Percentiles rank a stretch among this genome's conserved stretches.
Conservation (phyloP, 2,797 vertebrate genomes). For the Pseudochirops cupreus region DNA sequence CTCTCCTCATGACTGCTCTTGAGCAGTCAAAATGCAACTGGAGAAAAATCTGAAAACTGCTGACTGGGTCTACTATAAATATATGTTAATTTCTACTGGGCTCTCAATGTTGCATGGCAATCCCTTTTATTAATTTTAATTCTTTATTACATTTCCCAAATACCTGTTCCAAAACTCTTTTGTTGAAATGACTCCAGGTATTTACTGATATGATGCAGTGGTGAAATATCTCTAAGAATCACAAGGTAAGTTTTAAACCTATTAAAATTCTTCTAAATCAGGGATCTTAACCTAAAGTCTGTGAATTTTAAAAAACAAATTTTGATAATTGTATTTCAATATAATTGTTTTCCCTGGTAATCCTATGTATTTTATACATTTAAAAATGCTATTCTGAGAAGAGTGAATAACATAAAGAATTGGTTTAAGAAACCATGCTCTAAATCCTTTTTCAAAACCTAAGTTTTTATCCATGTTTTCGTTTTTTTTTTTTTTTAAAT, state of each 20-base stretch:
- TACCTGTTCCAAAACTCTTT: not conserved
- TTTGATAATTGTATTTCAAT: too few relatives aligned
- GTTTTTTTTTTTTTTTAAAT: not conserved
- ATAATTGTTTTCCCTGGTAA: too few relatives aligned
- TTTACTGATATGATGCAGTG: not conserved
- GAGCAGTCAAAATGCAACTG: not conserved
- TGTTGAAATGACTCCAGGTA: not conserved
- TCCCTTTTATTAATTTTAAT: not conserved
- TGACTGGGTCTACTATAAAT: not conserved
- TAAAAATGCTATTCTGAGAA: too few relatives aligned
- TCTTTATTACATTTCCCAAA: too few relatives aligned
- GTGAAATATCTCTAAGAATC: not conserved
- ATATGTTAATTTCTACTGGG: not conserved
- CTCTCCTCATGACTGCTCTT: not conserved
- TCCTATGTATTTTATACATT: too few relatives aligned
- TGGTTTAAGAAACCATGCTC: not conserved
- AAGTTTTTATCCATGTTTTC: not conserved
- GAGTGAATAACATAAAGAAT: not conserved
- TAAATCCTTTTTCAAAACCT: not conserved
- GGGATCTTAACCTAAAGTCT: too few relatives aligned
- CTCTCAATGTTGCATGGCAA: not conserved
- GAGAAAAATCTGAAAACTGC: not conserved
- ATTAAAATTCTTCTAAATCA: too few relatives aligned
- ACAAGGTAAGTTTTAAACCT: too few relatives aligned
- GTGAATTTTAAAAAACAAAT: too few relatives aligned